Percentiles rank a stretch among this genome's conserved stretches.
Evolutionary conservation across 2,888 invertebrate genomes (phyloP).

Genomic region (Scaptomyza caliginosa): DNA sequence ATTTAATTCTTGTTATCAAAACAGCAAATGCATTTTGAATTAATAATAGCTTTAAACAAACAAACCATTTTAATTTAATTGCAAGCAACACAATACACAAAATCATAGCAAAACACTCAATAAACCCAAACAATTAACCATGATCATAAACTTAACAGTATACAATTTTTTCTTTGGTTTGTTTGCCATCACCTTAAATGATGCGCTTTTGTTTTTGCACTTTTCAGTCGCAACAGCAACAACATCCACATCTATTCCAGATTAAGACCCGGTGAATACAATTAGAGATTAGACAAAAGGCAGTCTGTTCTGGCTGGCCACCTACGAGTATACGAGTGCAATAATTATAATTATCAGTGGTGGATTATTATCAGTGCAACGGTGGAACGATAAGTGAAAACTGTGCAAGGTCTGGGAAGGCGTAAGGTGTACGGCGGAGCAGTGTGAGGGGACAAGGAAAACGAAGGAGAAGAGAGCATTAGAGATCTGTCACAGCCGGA

Average conservation of each 20-base stretch:
- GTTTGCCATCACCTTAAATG: slow-evolving; percentile 4
- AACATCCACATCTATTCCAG: neutral
- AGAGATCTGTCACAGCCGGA: slow-evolving; percentile 13
- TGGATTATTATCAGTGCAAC: slow-evolving; percentile 63
- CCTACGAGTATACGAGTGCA: neutral
- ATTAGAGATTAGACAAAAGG: slow-evolving; percentile 33
- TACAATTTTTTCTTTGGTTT: no score
- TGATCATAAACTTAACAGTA: neutral
- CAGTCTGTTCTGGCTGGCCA: slow-evolving; percentile 34
- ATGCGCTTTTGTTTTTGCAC: slow-evolving; percentile 26
- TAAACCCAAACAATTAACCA: neutral
- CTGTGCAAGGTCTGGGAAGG: neutral
- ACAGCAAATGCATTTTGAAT: neutral
- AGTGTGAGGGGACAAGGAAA: neutral
- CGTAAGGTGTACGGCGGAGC: slow-evolving; percentile 1
- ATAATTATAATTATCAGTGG: slow-evolving; percentile 67
- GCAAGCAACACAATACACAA: neutral
- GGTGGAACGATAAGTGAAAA: slow-evolving; percentile 40
- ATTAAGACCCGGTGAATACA: slow-evolving; percentile 22
- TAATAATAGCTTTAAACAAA: neutral
- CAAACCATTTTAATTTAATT: neutral
- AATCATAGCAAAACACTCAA: neutral
- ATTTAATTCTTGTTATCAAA: neutral
- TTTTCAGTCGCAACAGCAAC: slow-evolving; percentile 35
- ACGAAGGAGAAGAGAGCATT: slow-evolving; percentile 15